A percentile compares a stretch with the other conserved stretches of the same genome.
Evolutionary conservation across 2,888 invertebrate genomes (phyloP).

Genomic region (Caenorhabditis imperialis): DNA sequence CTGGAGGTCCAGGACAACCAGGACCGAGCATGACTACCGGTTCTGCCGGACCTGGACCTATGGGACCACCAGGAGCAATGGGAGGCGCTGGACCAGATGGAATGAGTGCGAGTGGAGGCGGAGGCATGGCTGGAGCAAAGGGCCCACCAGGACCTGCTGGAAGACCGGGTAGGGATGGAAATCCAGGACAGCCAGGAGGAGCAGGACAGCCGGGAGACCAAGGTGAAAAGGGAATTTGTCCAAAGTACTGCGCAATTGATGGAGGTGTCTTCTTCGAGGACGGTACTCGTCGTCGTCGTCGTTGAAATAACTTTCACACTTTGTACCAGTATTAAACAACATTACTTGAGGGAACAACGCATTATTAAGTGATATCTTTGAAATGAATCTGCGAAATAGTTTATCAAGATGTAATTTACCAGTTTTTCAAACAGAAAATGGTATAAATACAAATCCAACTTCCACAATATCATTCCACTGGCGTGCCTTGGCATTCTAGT

Average conservation of each 20-base stretch:
- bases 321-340: neutral
- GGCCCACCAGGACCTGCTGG: constrained; percentile 55
- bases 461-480: constrained; percentile 17
- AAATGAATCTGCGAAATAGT: neutral
- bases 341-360: neutral
- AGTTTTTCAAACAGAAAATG: neutral
- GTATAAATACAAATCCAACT: neutral
- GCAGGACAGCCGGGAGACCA: constrained; percentile 40
- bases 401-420: constrained; percentile 18
- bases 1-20: constrained; percentile 20
- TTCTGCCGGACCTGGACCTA: constrained; percentile 11
- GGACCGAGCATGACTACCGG: constrained; percentile 4
- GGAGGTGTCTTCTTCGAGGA: constrained; percentile 46
- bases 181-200: constrained; percentile 46
- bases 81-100: constrained; percentile 63
- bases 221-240: constrained; percentile 64
- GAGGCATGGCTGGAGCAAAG: constrained; percentile 46
- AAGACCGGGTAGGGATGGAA: constrained; percentile 45
- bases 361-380: too few species aligned
- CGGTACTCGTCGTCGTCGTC: constrained; percentile 25
- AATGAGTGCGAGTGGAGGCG: constrained; percentile 10
- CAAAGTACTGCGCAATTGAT: constrained; percentile 48
- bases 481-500: constrained; percentile 43
- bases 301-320: too few species aligned
- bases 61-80: constrained; percentile 58